Evolutionary conservation across 2,797 vertebrate species (phyloP), one percentile per base, ranked within the genome.

Genomic region (Mus spretus): DNA sequence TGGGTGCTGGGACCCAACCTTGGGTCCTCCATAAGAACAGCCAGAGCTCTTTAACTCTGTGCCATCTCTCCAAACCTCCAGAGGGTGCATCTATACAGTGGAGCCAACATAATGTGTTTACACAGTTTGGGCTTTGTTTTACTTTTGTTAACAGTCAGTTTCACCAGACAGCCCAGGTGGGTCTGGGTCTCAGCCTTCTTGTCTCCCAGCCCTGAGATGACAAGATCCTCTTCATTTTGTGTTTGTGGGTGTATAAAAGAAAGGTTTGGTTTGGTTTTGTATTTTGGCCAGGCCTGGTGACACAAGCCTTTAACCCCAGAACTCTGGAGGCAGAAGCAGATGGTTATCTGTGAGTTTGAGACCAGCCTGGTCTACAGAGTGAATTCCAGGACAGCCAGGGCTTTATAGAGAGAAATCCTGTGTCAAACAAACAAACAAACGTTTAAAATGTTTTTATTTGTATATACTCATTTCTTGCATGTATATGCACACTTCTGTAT

Each of bases 361-460:
- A 3, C 20, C 72, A 75, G 20, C 72, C 20, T 75, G 72, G 19
- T 47, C 74, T 77, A 13, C 24, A 44, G 17, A 40, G 59, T 65
- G 82, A 83, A 44, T 50, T 50, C 59, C 28, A 65, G 40, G 61
- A 65, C 40, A 50, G 28, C 6, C 59, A 47, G 28, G 17, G 61
- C 28, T n/a, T 70, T n/a, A 50, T 34, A 34, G 8, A 50, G 10
- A 85, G 61, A 50, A 19, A 65, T 50, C 26, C 31, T n/a, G 17
- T 85, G 44, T 67, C 28, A 67, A 50, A 67, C 31, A 67, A 65
- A 34, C 28, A 61, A n/a, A 59, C 37, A 85, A n/a, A 70, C 13
- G 31, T 22, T 50, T 85, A n/a, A n/a, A 78, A 50, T 40, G 55
- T 72, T 85, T 87, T 74, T 88, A 74, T 88, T 88, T 88, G 61